Evolutionary conservation across 2,113 vertebrate species (phyloP).

Genomic region (Pseudorectes ferrugineus): DNA sequence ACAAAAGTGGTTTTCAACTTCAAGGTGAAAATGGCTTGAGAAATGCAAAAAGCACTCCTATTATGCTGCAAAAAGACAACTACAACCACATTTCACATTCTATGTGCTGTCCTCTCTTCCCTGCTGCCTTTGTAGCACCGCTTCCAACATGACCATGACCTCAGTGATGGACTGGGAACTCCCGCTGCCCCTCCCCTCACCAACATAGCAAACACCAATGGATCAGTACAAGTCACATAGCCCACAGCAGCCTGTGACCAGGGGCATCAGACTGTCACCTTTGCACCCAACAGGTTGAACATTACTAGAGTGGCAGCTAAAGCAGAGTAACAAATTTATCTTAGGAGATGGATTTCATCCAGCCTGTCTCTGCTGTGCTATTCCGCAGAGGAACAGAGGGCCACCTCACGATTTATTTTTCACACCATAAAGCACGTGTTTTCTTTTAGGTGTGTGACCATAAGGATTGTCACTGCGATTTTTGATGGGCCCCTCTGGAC

Average conservation of each 20-base stretch:
- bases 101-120: not conserved
- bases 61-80: not conserved
- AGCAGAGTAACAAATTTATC: not conserved
- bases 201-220: fast-evolving
- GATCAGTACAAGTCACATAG: not conserved
- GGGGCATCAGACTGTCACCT: not conserved
- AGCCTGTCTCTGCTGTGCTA: not conserved
- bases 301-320: not conserved
- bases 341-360: not conserved
- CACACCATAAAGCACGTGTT: fast-evolving
- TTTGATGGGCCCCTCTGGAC: slow-evolving; percentile 7
- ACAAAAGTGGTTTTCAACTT: not conserved
- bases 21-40: not conserved
- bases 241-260: fast-evolving
- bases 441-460: slow-evolving; percentile 21
- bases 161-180: not conserved
- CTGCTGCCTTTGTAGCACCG: not conserved
- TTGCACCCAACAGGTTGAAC: not conserved
- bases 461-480: slow-evolving; percentile 20
- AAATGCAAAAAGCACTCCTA: not conserved
- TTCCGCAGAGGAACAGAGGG: not conserved
- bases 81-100: not conserved
- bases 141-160: not conserved
- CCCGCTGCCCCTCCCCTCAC: not conserved
- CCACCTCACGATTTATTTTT: not conserved